Conservation (phyloP, 1,140 invertebrate species). For the Nymphalis io region DNA sequence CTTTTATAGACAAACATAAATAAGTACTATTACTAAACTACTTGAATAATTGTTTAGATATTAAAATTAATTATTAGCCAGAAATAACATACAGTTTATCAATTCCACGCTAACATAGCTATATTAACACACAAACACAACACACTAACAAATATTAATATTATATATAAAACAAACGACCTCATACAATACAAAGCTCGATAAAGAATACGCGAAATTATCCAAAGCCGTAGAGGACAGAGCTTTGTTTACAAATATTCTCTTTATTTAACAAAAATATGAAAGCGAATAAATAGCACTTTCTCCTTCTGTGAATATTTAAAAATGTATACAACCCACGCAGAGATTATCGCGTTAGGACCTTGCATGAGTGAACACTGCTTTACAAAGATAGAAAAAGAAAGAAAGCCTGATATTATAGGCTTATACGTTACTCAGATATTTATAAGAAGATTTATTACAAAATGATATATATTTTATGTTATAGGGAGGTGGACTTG, state of each 20-base stretch:
- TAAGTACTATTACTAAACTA: too few species aligned
- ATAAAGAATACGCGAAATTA: conserved; percentile 1
- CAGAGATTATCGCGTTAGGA: conserved; percentile 14
- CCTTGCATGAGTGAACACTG: conserved; percentile 4
- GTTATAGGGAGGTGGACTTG: too few species aligned
- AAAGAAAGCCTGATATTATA: not conserved
- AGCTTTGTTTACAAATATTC: conserved; percentile 20
- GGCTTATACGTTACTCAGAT: too few species aligned
- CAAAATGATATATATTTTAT: too few species aligned
- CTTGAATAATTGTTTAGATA: too few species aligned
- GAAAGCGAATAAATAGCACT: conserved; percentile 18
- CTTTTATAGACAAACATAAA: too few species aligned
- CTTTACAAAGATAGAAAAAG: conserved; percentile 7
- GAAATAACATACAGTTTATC: too few species aligned
- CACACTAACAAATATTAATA: not conserved
- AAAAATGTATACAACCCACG: conserved; percentile 5
- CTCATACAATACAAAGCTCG: not conserved
- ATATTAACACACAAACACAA: too few species aligned
- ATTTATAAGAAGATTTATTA: too few species aligned
- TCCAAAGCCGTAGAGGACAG: not conserved
- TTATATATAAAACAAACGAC: not conserved
- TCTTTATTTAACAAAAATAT: conserved; percentile 18
- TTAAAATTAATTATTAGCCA: too few species aligned
- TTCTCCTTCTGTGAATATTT: conserved; percentile 13
- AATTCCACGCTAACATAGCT: too few species aligned